Base-by-base conservation (phyloP, 2,888 invertebrate species). In the Spicauda simplicius region DNA sequence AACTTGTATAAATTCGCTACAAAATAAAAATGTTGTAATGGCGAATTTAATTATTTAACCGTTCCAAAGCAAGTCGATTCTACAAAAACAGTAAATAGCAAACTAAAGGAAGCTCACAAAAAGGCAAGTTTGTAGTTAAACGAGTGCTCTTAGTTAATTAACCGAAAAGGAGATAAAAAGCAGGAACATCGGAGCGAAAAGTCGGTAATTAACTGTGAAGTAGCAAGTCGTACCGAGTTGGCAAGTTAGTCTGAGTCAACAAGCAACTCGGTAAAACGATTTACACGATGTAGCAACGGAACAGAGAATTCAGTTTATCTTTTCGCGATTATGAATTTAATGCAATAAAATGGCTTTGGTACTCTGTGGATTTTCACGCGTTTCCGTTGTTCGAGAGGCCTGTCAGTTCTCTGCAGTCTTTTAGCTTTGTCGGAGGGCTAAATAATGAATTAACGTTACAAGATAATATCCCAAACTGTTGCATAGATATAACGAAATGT, bases 141-240 rank as follows among this genome's bases (percentile, higher is more conserved):
- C 69, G 71, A 73, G 70, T 72, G 68, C 75, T 74, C 72, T 72
- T 75, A 74, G 74, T 77, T 76, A 78, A 77, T 77, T 79, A 77
- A 68, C 73, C 72, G 61, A 73, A 78, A 77, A 75, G 73, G 76
- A 77, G 66, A 74, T 75, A 76, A 72, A 69, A 70, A 71, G 60
- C 52, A 56, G 71, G 71, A 76, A 75, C 71, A 76, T 73, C 72
- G 72, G 69, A 77, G 76, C 73, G 76, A 78, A 77, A 80, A 81
- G 75, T 77, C 74, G 62, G 71, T 77, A 80, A 80, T 80, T 81
- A 83, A 78, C 76, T 75, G 74, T 64, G 66, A 64, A 71, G 69
- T 71, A 73, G 70, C 71, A 72, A 72, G 70, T 58, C 62, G 54
- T 53, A 60, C 62, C 63, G 63, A 71, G 63, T 69, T 71, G 64